Base-by-base conservation (phyloP, 2,888 invertebrate species). In the Rhagium mordax region DNA sequence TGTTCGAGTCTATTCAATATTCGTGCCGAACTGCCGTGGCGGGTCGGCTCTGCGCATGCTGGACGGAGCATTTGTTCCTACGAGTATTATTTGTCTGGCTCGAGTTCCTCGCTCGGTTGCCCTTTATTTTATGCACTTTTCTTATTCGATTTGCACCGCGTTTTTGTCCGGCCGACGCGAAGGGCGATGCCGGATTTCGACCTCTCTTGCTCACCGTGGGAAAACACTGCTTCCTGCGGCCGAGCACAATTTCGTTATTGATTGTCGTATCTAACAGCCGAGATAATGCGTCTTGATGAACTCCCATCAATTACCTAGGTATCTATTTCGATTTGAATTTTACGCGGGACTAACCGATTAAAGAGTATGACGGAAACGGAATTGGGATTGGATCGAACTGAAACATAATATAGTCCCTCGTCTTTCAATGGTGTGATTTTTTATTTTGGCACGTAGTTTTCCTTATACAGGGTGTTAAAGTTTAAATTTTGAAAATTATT, bases 1-100 rank as follows among this genome's bases (percentile, higher is more conserved):
- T 76, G 74, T 68, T 74, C 61, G 62, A 51, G 53, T 61, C 68
- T 72, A 78, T 74, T 79, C 77, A 71, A 79, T 79, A 79, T 74
- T 74, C 64, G 67, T 48, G 71, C 71, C 55, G 71, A 48, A 67
- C 55, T 61, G 57, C 55, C 27, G 41, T 53, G 53, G n/a, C n/a
- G 61, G 51, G 48, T 41, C 15, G n/a, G n/a, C 29, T 57, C 60
- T 53, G 75, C 76, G 77, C 79, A 79, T 72, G 79, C 67, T 69
- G 64, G 47, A n/a, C 64, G 18, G 29, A 27, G 59, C 66, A 59
- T 68, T 68, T 65, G 64, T 74, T 70, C 67, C 71, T 59, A n/a
- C n/a, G n/a, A n/a, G n/a, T n/a, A 65, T 72, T 70, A 55, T 71
- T 60, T 49, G 51, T 24, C 53, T 21, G 29, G 20, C 65, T 20